Conservation (phyloP, 2,888 invertebrate genomes). For the Podabrus alpinus region DNA sequence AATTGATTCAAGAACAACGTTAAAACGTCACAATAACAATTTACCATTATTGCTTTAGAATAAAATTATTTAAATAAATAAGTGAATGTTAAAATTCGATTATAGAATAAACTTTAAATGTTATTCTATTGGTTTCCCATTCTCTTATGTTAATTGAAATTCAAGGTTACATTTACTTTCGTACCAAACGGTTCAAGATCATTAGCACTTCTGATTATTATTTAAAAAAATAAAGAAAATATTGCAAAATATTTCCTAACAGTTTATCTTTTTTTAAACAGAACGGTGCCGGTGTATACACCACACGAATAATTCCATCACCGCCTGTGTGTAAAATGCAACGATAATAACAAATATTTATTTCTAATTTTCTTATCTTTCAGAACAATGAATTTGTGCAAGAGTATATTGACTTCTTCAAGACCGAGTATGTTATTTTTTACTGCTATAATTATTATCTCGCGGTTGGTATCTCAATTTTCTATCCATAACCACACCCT, state of each 20-base stretch:
- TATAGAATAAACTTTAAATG: not conserved
- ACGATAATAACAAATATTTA: not conserved
- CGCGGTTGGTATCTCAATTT: not conserved
- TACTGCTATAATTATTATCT: not conserved
- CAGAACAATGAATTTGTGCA: not conserved
- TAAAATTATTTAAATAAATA: not conserved
- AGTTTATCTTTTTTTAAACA: not conserved
- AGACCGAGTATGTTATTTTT: not conserved
- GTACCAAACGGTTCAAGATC: not conserved
- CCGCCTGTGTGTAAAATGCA: not conserved
- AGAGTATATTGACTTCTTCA: not conserved
- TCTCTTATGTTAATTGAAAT: slow-evolving; percentile 1
- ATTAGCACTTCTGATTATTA: not conserved
- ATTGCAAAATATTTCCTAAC: not conserved
- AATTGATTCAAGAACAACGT: not conserved
- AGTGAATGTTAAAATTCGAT: not conserved
- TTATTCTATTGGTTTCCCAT: not conserved
- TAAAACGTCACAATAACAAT: not conserved
- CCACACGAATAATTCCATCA: not conserved
- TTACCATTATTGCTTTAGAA: not conserved
- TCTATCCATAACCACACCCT: not conserved
- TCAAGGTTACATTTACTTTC: not conserved
- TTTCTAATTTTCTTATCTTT: not conserved
- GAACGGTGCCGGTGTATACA: not conserved
- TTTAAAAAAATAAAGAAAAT: not conserved